A percentile compares a stretch with the other conserved stretches of the same genome.
Conservation (phyloP, 1,140 invertebrate genomes). For the Lutraria rhynchaena region DNA sequence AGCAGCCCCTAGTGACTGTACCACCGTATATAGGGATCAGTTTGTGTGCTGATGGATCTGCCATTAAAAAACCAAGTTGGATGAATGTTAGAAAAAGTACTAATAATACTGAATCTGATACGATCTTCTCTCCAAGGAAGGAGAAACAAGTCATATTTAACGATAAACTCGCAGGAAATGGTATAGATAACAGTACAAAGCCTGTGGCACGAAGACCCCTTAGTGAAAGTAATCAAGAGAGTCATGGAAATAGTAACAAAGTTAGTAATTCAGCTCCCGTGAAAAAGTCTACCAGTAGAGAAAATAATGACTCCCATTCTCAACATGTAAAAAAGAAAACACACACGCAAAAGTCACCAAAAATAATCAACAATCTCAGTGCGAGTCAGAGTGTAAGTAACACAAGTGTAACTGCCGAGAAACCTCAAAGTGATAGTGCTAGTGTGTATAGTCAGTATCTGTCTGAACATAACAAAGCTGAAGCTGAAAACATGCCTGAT, state of each 20-base stretch:
- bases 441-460: conserved; percentile 44
- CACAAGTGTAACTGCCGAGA: conserved; percentile 31
- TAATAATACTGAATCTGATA: conserved; percentile 43
- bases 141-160: conserved; percentile 59
- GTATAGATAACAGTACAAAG: conserved; percentile 25
- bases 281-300: conserved; percentile 61
- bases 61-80: conserved; percentile 69
- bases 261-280: conserved; percentile 57
- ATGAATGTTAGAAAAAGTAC: conserved; percentile 49
- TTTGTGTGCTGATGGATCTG: conserved; percentile 88
- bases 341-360: conserved; percentile 36
- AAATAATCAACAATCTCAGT: conserved; percentile 38
- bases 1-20: conserved; percentile 87
- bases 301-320: conserved; percentile 18
- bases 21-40: conserved; percentile 93
- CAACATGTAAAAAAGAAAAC: conserved; percentile 19
- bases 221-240: conserved; percentile 61
- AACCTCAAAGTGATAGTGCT: conserved; percentile 10
- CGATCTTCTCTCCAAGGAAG: conserved; percentile 50
- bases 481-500: not conserved
- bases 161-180: conserved; percentile 53
- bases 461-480: not conserved
- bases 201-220: conserved; percentile 2
- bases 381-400: conserved; percentile 45
- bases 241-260: conserved; percentile 24